Percentiles rank a stretch among this genome's conserved stretches.
Evolutionary conservation across 2,113 vertebrate species (phyloP).

Genomic region (Syngnathus floridae): DNA sequence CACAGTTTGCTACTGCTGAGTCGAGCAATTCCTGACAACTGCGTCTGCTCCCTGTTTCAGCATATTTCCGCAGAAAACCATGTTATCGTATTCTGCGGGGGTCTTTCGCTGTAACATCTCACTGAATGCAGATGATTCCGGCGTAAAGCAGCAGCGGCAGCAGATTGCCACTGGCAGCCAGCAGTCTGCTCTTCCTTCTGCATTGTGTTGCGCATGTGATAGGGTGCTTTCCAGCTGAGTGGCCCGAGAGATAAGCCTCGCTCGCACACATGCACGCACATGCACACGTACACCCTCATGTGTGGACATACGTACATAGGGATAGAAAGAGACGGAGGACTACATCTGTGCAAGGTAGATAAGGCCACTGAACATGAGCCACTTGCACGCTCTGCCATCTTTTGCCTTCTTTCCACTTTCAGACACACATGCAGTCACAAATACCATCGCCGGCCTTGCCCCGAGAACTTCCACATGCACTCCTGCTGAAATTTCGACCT

Average conservation of each 20-base stretch:
- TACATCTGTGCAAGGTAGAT: constrained; percentile 62
- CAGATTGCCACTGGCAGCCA: constrained; percentile 27
- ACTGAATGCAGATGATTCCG: constrained; percentile 31
- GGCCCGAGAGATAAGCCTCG: constrained; percentile 60
- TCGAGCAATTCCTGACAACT: constrained; percentile 3
- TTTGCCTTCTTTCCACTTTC: constrained; percentile 22
- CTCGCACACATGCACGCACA: constrained; percentile 1
- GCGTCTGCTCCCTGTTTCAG: background rate
- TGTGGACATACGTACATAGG: constrained; percentile 20
- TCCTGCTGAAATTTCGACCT: constrained; percentile 10
- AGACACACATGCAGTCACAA: constrained; percentile 14
- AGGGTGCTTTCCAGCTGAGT: constrained; percentile 54
- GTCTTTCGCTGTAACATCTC: constrained; percentile 34
- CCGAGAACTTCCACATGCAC: constrained; percentile 2
- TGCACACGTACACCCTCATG: background rate
- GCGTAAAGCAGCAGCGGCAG: constrained; percentile 12
- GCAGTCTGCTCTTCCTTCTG: constrained; percentile 23
- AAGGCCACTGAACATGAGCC: constrained; percentile 44
- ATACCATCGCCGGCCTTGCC: constrained; percentile 9
- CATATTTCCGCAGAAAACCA: constrained; percentile 11
- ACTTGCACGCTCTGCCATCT: constrained; percentile 1
- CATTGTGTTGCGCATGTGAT: constrained; percentile 37
- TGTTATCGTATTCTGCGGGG: constrained; percentile 4
- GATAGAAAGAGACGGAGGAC: constrained; percentile 26
- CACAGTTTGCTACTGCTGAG: constrained; percentile 4